These are phyloP conservation scores for Oryzias woworae DNA, from an alignment of 2,113 vertebrate genomes.

Conservation along the genomic window DNA sequence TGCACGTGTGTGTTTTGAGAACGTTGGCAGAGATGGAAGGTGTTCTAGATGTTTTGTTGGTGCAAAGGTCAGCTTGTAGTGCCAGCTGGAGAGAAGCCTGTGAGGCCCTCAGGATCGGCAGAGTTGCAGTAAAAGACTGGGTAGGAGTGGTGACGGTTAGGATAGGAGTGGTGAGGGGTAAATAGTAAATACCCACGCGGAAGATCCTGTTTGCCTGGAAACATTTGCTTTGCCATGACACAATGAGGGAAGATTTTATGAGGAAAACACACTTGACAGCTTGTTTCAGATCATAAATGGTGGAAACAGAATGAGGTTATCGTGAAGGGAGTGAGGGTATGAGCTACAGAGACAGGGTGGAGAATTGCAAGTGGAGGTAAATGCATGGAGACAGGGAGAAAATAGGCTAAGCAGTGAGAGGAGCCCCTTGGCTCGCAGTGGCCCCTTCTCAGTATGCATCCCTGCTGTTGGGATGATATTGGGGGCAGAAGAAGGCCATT, in stretches of 20 bases:
- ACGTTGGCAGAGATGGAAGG: slow-evolving; percentile 29
- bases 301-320: slow-evolving; percentile 18
- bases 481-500: slow-evolving; percentile 74
- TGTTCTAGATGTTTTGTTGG: slow-evolving; percentile 74
- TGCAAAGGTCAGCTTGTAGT: slow-evolving; percentile 82
- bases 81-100: slow-evolving; percentile 86
- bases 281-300: slow-evolving; percentile 19
- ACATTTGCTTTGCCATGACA: slow-evolving; percentile 3
- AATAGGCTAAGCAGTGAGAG: slow-evolving; percentile 44
- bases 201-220: slow-evolving; percentile 2
- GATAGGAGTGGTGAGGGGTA: background rate
- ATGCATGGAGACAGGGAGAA: slow-evolving; percentile 46
- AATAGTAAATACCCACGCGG: background rate
- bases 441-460: slow-evolving; percentile 74
- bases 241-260: background rate
- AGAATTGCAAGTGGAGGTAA: slow-evolving; percentile 29
- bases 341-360: slow-evolving; percentile 10
- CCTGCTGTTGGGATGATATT: slow-evolving; percentile 71
- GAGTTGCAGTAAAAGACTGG: slow-evolving; percentile 24
- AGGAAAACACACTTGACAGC: slow-evolving; percentile 4
- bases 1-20: slow-evolving; percentile 38
- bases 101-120: slow-evolving; percentile 69
- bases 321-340: slow-evolving; percentile 11
- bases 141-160: slow-evolving; percentile 24
- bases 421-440: slow-evolving; percentile 41